Base-by-base conservation (phyloP, 35 echinoderm and acorn worm genomes). In the Eucidaris tribuloides region DNA sequence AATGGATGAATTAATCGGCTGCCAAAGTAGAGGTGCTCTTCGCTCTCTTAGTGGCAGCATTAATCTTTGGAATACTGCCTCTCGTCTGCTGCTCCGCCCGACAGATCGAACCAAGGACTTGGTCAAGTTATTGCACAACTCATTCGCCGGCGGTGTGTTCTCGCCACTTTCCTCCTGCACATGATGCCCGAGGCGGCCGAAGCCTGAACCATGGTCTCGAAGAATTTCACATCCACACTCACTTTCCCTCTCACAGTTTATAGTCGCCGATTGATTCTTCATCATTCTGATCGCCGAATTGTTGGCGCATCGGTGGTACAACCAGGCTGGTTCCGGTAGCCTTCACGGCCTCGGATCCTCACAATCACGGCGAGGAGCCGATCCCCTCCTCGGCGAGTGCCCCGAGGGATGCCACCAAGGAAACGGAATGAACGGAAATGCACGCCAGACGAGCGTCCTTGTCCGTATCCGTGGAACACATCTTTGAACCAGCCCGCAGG, bases 111-210 rank as follows among this genome's bases (percentile, higher is more conserved):
- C n/a, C n/a, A n/a, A n/a, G n/a, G n/a, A n/a, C n/a, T n/a, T n/a
- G n/a, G n/a, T n/a, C n/a, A n/a, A n/a, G n/a, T n/a, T n/a, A n/a
- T n/a, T n/a, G n/a, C n/a, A n/a, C 22, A 84, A 63, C 41, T 62
- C 41, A 31, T 84, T 84, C 28, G 60, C 81, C 11, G 81, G 61
- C 18, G 81, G 81, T 3, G 62, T 84, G 2, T 84, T 43, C 43
- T 84, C 7, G 42, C 59, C 3, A 70, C 81, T 19, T 42, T 62
- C 27, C 34, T 84, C 23, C 37, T 84, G 2, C 56, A 84, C 52
- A 59, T 84, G 1, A 18, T 68, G n/a, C 81, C 81, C 3, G 81
- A 84, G 52, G 36, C 59, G 31, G 41, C 35, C 19, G 81, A 65
- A 32, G 20, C 37, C 18, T 84, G 6, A 4, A 29, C 7, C 22